Percentiles rank a stretch among this genome's conserved stretches.
phyloP scores from a whole-genome alignment of 2,113 vertebrate species.

The Neotoma lepida region DNA sequence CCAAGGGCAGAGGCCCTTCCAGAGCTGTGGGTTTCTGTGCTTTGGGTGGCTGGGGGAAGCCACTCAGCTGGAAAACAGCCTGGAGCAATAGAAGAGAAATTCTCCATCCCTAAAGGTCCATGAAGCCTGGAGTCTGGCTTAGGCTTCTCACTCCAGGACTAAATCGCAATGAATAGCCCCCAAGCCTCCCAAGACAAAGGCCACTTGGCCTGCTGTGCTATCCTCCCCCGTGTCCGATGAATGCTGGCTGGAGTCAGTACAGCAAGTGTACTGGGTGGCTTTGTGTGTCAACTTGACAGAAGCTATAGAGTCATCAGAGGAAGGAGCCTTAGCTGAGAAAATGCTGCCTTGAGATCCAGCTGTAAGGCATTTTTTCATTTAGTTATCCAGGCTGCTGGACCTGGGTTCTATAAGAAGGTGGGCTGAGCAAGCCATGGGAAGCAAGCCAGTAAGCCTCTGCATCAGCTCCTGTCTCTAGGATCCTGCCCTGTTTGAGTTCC shows the following conservation, averaged over 20 bases:
- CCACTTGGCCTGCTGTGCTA: neutral
- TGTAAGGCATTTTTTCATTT: neutral
- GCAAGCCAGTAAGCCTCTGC: neutral
- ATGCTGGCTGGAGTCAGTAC: neutral
- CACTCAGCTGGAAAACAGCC: neutral
- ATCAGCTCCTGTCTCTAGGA: neutral
- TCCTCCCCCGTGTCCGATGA: neutral
- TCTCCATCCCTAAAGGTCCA: neutral
- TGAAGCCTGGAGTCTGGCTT: neutral
- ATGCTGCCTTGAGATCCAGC: neutral
- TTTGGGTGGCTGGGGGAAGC: neutral
- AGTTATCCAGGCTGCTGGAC: neutral
- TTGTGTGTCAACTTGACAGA: neutral
- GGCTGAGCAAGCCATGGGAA: neutral
- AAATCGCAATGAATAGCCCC: neutral
- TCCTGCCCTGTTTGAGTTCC: neutral
- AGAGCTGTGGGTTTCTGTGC: neutral
- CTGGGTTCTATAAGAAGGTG: neutral
- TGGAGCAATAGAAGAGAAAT: neutral
- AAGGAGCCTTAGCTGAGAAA: neutral
- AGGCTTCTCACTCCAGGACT: neutral
- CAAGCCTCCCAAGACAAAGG: neutral
- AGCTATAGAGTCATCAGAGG: neutral
- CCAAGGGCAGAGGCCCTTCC: neutral
- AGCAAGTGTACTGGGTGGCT: neutral